Percentiles rank a stretch among this genome's conserved stretches.
Conservation (phyloP, 2,797 vertebrate genomes). For the Phrynocephalus guinanensis region DNA sequence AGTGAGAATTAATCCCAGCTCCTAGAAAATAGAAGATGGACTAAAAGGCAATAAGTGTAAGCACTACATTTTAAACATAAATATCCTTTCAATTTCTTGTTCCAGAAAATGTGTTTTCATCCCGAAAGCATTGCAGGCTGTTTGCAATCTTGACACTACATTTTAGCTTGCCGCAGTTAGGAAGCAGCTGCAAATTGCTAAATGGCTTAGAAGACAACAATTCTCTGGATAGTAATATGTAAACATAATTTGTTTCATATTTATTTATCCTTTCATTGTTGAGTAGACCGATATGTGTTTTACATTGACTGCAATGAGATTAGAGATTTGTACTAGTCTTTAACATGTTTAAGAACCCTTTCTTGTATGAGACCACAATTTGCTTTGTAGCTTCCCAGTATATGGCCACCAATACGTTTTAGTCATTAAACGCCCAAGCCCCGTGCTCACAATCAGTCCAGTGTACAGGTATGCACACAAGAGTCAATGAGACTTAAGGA, state of each 20-base stretch:
- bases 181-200: constrained; percentile 10
- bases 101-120: background rate
- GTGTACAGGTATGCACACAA: too few relatives aligned
- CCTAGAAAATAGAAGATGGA: background rate
- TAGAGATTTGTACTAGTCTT: background rate
- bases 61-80: constrained; percentile 12
- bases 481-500: background rate
- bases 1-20: background rate
- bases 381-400: background rate
- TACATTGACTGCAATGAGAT: background rate
- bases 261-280: constrained; percentile 3
- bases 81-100: background rate
- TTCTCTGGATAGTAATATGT: background rate
- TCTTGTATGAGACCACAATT: background rate
- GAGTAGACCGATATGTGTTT: background rate
- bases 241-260: background rate
- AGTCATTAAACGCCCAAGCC: background rate
- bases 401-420: background rate
- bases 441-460: too few relatives aligned
- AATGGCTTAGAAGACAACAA: constrained; percentile 5
- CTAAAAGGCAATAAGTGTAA: background rate
- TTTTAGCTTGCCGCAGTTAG: background rate
- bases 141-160: too few relatives aligned
- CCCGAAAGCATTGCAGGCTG: background rate
- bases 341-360: background rate